A percentile compares a stretch with the other conserved stretches of the same genome.
Evolutionary conservation across 2,113 vertebrate species (phyloP).

Genomic region (Callorhinus ursinus): DNA sequence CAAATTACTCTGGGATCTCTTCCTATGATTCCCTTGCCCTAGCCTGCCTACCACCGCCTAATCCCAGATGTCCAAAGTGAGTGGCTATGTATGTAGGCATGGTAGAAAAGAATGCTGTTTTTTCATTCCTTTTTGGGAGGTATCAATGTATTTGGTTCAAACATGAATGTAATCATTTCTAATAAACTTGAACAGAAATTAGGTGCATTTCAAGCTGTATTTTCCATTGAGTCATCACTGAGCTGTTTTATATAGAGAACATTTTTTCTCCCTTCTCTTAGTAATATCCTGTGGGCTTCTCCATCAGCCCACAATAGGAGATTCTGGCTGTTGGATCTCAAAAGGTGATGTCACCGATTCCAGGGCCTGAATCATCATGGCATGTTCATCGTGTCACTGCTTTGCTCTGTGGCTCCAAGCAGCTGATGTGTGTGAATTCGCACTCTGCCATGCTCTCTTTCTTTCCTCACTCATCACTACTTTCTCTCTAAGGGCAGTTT

Average conservation of each 20-base stretch:
- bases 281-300: not conserved
- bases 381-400: not conserved
- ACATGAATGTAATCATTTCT: constrained; percentile 22
- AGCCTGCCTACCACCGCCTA: not conserved
- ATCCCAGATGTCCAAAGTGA: not conserved
- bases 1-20: not conserved
- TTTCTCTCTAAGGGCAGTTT: constrained; percentile 52
- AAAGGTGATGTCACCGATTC: not conserved
- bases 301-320: not conserved
- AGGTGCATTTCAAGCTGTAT: not conserved
- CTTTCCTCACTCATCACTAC: not conserved
- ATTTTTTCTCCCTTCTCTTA: not conserved
- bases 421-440: constrained; percentile 35
- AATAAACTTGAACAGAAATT: constrained; percentile 16
- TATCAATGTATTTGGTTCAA: constrained; percentile 4
- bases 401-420: constrained; percentile 10
- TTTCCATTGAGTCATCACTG: not conserved
- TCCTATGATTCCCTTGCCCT: not conserved
- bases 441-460: constrained; percentile 17
- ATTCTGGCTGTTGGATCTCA: not conserved
- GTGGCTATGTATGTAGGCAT: not conserved
- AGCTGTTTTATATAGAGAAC: not conserved
- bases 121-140: not conserved
- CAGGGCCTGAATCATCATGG: not conserved
- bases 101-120: not conserved